Percentiles rank a stretch among this genome's conserved stretches.
phyloP scores from a whole-genome alignment of 2,797 vertebrate species.

The Tenualosa ilisha region DNA sequence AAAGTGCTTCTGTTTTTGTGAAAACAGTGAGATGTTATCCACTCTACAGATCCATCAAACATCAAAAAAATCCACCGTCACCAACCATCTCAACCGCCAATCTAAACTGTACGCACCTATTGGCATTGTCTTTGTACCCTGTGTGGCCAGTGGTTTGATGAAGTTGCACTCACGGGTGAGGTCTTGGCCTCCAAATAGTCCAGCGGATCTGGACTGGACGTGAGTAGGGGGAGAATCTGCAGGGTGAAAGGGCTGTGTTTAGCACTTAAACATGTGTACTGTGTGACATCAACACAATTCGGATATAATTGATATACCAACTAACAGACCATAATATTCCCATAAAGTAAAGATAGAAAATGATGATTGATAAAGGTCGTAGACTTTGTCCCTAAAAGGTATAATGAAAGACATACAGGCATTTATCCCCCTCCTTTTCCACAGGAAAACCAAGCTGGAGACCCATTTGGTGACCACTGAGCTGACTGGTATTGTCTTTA shows the following conservation, averaged over 20 bases:
- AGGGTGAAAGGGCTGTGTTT: background rate
- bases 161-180: constrained; percentile 79
- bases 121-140: constrained; percentile 84
- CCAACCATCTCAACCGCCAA: background rate
- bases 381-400: background rate
- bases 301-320: background rate
- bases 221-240: constrained; percentile 86
- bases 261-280: background rate
- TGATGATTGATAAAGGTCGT: background rate
- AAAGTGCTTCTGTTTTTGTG: too few relatives aligned
- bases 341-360: background rate
- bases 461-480: constrained; percentile 4
- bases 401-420: constrained; percentile 33
- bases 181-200: constrained; percentile 86
- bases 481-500: constrained; percentile 6
- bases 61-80: too few relatives aligned
- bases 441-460: constrained; percentile 36
- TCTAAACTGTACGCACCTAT: constrained; percentile 74
- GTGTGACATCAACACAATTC: background rate
- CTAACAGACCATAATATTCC: background rate
- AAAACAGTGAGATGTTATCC: too few relatives aligned
- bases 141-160: constrained; percentile 86
- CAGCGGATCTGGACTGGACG: constrained; percentile 75
- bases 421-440: constrained; percentile 16
- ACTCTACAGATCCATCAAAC: too few relatives aligned